Base-by-base conservation (phyloP, 2,113 vertebrate species). In the Nycticorax nycticorax region DNA sequence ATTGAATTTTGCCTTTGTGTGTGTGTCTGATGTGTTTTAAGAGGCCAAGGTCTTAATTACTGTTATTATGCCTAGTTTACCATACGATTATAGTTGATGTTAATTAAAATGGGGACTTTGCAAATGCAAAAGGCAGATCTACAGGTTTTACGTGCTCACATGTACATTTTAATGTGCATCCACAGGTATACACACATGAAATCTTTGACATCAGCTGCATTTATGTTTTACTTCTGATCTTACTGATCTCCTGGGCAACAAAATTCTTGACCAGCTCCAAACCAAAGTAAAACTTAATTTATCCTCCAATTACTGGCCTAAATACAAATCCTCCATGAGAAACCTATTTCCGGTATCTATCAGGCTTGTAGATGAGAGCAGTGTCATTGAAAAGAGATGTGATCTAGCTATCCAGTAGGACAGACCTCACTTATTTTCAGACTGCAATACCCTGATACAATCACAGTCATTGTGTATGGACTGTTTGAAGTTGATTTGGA, bases 21-120 rank as follows among this genome's bases (percentile, higher is more conserved):
- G 50, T 78, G 28, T 11, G 27, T 85, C 68, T 84, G 87, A 82
- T 84, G 71, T 95, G 81, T 96, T 97, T 96, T 89, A 97, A 96
- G 89, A 97, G 91, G 57, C 89, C 82, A 87, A 68, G 69, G 85
- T 92, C 77, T 97, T 97, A 97, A 97, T 97, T 98, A 95, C 94
- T 88, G 72, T 97, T 97, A 93, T 97, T 97, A 89, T 94, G 67
- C 14, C 72, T 97, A 92, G 96, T 96, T 98, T 97, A 95, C 92
- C 76, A 83, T 95, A 92, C 47, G 32, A 96, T 97, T 97, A 96
- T 86, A 93, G 84, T 92, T 93, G 75, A 82, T 97, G 97, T 97
- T 97, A 98, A 98, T 98, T 97, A 98, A 98, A 95, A 91, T 66
- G 47, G 47, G 19, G 81, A 79, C 69, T 87, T 72, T 47, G 62